These are phyloP conservation scores for Elaphurus davidianus DNA, from an alignment of 2,113 vertebrate species.

Conservation along the genomic window DNA sequence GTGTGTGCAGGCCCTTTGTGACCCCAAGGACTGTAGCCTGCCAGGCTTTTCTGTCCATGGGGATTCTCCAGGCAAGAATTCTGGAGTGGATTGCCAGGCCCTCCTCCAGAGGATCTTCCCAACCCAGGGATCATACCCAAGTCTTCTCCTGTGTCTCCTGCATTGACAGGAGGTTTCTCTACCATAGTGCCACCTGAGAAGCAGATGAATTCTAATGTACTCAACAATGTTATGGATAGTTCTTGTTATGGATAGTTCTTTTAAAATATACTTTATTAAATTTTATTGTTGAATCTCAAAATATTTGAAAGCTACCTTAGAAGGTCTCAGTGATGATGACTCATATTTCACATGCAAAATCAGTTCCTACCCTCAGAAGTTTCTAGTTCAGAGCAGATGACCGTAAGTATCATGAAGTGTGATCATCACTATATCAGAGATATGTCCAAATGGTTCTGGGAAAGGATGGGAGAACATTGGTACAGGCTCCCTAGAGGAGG, in stretches of 20 bases:
- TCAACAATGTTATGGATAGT: neutral
- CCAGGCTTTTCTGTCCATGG: neutral
- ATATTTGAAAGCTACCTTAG: neutral
- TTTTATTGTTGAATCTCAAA: slow-evolving; percentile 19
- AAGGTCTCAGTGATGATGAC: neutral
- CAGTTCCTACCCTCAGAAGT: neutral
- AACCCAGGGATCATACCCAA: neutral
- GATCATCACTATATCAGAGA: neutral
- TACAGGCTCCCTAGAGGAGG: neutral
- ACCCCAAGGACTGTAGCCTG: neutral
- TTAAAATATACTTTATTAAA: neutral
- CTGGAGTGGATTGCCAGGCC: neutral
- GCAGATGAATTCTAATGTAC: neutral
- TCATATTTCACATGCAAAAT: neutral
- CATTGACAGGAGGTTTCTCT: neutral
- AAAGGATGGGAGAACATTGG: neutral
- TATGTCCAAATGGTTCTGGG: neutral
- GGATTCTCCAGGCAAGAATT: neutral
- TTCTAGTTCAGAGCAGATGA: slow-evolving; percentile 23
- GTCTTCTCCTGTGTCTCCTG: neutral
- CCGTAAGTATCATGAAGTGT: neutral
- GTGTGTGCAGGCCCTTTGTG: neutral
- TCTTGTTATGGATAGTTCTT: neutral
- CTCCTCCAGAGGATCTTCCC: neutral
- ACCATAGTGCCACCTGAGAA: neutral